These are phyloP conservation scores for Fregata magnificens DNA, from an alignment of 2,113 vertebrate genomes.

Conservation along the genomic window DNA sequence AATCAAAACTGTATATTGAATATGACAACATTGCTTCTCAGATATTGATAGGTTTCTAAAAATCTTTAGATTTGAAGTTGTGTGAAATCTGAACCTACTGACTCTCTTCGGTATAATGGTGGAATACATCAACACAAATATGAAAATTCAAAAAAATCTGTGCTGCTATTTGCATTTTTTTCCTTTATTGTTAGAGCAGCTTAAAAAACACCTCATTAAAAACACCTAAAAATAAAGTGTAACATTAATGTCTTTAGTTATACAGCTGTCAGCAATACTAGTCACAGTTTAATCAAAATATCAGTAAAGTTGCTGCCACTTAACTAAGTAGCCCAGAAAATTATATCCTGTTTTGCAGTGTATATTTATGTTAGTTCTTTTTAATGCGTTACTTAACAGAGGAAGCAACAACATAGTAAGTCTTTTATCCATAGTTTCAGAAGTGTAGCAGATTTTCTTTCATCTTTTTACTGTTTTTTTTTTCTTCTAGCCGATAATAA, in stretches of 20 bases:
- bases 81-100: background rate
- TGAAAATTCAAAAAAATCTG: background rate
- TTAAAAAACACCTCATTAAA: background rate
- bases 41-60: background rate
- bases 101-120: background rate
- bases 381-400: background rate
- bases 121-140: background rate
- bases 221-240: background rate
- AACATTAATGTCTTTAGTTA: background rate
- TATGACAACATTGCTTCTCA: background rate
- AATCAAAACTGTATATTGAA: background rate
- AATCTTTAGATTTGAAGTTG: background rate
- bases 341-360: background rate
- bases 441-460: constrained; percentile 11
- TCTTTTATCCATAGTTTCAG: background rate
- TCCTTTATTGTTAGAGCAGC: background rate
- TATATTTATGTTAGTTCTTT: background rate
- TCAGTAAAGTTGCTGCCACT: background rate
- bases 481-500: background rate
- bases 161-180: background rate
- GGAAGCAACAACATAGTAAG: background rate
- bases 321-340: background rate
- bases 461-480: background rate
- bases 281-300: background rate
- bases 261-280: background rate